Evolutionary conservation across 2,797 vertebrate genomes (phyloP).

Genomic region (Notolabrus celidotus): DNA sequence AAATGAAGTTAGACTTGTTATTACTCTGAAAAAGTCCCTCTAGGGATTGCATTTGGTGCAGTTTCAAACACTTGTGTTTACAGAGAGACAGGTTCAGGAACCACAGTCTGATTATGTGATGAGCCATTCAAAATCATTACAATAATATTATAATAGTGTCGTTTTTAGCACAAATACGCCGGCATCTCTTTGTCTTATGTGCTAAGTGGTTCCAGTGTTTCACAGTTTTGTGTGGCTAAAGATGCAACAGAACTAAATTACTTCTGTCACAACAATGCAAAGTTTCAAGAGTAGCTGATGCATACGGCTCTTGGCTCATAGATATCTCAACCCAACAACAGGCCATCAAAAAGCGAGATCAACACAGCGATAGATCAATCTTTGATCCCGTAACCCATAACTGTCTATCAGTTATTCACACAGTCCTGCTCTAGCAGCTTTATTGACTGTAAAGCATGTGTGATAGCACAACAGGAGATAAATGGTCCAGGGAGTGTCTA

Average conservation of each 20-base stretch:
- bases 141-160: no score
- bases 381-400: conserved; percentile 23
- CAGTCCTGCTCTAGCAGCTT: conserved; percentile 8
- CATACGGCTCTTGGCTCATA: neutral
- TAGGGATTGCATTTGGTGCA: neutral
- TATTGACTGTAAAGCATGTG: conserved; percentile 24
- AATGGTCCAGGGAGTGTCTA: conserved; percentile 13
- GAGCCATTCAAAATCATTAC: neutral
- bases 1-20: neutral
- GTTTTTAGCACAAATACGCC: neutral
- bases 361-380: conserved; percentile 15
- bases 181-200: neutral
- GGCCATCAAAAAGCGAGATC: conserved; percentile 13
- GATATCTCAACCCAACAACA: conserved; percentile 1
- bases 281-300: neutral
- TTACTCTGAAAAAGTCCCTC: neutral
- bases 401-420: conserved; percentile 20
- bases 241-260: no score
- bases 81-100: neutral
- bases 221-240: no score
- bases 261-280: neutral
- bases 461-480: conserved; percentile 17
- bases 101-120: neutral
- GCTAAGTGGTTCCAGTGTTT: no score
- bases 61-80: neutral